Base-by-base conservation (phyloP, 2,797 vertebrate genomes). In the Microhierax caerulescens region DNA sequence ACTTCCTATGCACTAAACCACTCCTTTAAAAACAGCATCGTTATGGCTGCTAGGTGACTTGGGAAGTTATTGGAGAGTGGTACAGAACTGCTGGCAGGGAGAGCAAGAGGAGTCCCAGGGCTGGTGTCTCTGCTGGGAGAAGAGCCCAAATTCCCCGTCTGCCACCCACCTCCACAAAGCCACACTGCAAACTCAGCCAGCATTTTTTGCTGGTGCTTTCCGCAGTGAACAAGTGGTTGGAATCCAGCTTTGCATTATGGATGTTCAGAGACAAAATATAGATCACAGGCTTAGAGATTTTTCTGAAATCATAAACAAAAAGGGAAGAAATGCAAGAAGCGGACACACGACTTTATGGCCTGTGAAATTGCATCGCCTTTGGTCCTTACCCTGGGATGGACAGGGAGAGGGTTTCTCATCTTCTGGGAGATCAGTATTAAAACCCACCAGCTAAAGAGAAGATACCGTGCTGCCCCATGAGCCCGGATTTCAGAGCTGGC, bases 281-380 rank as follows among this genome's bases (percentile, higher is more conserved):
- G 79, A 95, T 10, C 57, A 91, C 79, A 90, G 92, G 75, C 69
- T 93, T 67, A 10, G 76, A 94, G 96, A 79, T 85, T 94, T 93
- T 93, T 82, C 95, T 76, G 68, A 96, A 91, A 88, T 72, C 94
- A 73, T 97, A 98, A 98, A 97, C 93, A 96, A 96, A 93, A 95
- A 78, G 77, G 91, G 59, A 59, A 94, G 81, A 85, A 96, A 96
- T 67, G 85, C 74, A 90, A 95, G 93, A 96, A 97, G 70, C 61
- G 89, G 95, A 78, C 81, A 64, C 96, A 74, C 79, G 97, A 98
- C 93, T 97, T 98, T 92, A 98, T 95, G 95, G 92, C 27, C 97
- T 97, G 96, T 96, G 97, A 98, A 98, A 98, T 19, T 96, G 96
- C 97, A 97, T 90, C 94, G 96, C 97, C 95, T 97, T 95, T 95